Conservation (phyloP, 2,113 vertebrate genomes). For the Nerophis lumbriciformis region DNA sequence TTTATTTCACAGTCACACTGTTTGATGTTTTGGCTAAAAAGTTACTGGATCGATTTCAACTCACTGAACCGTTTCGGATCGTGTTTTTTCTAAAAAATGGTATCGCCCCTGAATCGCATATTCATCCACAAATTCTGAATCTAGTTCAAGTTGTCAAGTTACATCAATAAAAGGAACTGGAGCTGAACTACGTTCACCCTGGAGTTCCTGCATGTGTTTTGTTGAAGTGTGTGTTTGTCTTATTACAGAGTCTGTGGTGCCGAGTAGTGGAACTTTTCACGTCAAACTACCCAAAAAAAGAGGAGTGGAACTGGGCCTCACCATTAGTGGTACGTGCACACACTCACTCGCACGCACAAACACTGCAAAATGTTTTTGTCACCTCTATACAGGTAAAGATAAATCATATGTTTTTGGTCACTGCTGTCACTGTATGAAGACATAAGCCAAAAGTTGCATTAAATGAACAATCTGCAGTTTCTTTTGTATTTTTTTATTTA, state of each 20-base stretch:
- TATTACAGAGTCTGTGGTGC: slow-evolving; percentile 85
- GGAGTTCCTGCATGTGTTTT: neutral
- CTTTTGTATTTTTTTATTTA: neutral
- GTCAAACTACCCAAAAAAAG: slow-evolving; percentile 96
- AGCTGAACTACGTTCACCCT: neutral
- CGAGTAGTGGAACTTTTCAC: slow-evolving; percentile 95
- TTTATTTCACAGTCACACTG: too few species aligned
- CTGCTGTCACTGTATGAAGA: neutral
- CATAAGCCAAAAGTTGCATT: too few species aligned
- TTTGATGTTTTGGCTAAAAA: too few species aligned
- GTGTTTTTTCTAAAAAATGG: too few species aligned
- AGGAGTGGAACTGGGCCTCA: slow-evolving; percentile 94
- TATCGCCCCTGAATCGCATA: too few species aligned
- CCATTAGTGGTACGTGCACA: slow-evolving; percentile 77
- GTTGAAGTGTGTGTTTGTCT: neutral
- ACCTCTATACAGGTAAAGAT: too few species aligned
- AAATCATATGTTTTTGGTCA: neutral
- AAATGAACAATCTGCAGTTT: neutral
- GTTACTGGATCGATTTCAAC: too few species aligned
- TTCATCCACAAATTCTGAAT: too few species aligned
- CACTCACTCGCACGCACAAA: slow-evolving; percentile 16
- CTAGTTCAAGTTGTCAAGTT: neutral
- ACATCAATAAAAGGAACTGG: too few species aligned
- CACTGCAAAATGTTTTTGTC: too few species aligned
- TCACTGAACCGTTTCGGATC: too few species aligned